These are phyloP conservation scores for Drosophila nigritarsus DNA, from an alignment of 2,888 invertebrate genomes.

Conservation along the genomic window DNA sequence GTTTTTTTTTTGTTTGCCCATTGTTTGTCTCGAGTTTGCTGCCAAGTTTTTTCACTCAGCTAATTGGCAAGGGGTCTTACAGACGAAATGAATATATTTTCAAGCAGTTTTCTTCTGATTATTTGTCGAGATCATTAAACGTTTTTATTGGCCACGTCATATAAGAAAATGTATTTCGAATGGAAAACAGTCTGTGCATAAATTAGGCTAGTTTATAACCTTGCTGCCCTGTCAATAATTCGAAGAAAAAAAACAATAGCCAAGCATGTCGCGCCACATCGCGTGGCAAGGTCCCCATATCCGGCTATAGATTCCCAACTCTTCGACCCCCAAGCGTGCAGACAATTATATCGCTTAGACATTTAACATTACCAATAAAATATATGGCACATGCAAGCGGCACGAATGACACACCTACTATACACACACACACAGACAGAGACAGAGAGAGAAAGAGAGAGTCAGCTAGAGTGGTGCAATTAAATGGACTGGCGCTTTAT, in stretches of 20 bases:
- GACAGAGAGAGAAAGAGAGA: background rate
- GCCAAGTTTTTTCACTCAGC: conserved; percentile 57
- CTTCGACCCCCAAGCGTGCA: conserved; percentile 32
- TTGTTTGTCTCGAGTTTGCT: conserved; percentile 17
- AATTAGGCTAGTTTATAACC: conserved; percentile 46
- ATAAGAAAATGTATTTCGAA: conserved; percentile 23
- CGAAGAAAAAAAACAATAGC: conserved; percentile 32
- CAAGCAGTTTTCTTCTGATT: conserved; percentile 1
- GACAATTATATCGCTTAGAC: conserved; percentile 75
- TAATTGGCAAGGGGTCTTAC: conserved; percentile 32
- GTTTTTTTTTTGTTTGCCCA: conserved; percentile 1
- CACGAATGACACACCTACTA: conserved; percentile 61
- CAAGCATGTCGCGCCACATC: conserved; percentile 50
- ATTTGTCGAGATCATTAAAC: conserved; percentile 2
- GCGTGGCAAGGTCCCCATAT: conserved; percentile 6
- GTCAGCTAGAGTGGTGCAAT: conserved; percentile 27
- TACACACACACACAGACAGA: conserved; percentile 11
- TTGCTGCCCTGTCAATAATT: conserved; percentile 47
- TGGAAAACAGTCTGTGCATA: conserved; percentile 38
- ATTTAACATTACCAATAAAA: conserved; percentile 74
- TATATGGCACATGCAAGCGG: conserved; percentile 38
- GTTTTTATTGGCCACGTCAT: background rate
- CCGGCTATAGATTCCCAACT: conserved; percentile 15
- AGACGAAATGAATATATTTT: conserved; percentile 2
- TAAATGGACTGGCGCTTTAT: conserved; percentile 52